These are phyloP conservation scores for Drosophila vallismaia DNA, from an alignment of 2,888 invertebrate species.

Conservation along the genomic window DNA sequence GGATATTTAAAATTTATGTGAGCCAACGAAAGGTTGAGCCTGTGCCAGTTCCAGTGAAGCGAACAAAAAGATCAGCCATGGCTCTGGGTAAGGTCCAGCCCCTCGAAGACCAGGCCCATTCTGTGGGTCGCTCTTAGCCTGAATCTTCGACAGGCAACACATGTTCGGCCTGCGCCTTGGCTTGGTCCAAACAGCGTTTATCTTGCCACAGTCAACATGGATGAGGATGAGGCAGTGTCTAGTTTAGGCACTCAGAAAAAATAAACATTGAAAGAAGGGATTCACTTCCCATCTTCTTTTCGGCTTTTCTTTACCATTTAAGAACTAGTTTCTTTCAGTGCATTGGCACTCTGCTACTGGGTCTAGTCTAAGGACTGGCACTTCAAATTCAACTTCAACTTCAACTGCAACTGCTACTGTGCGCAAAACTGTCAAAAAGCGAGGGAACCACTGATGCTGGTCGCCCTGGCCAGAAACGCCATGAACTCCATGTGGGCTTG, in stretches of 20 bases:
- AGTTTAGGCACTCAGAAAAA: not conserved
- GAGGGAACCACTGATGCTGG: conserved; percentile 55
- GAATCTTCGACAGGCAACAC: conserved; percentile 64
- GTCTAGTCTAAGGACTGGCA: conserved; percentile 30
- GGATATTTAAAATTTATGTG: conserved; percentile 76
- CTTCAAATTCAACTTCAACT: conserved; percentile 41
- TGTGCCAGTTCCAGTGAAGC: conserved; percentile 51
- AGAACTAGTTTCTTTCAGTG: conserved; percentile 18
- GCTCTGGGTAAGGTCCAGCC: not conserved
- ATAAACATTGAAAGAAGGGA: too few species aligned
- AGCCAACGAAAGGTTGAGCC: conserved; percentile 39
- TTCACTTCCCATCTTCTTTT: not conserved
- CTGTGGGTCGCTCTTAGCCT: conserved; percentile 39
- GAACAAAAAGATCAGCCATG: conserved; percentile 24
- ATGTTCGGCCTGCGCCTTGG: conserved; percentile 67
- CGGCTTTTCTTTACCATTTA: not conserved
- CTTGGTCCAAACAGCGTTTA: conserved; percentile 54
- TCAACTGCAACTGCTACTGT: conserved; percentile 59
- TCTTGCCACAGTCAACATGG: conserved; percentile 64
- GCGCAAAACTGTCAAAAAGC: conserved; percentile 60
- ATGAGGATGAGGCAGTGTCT: conserved; percentile 54
- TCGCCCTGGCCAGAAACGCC: conserved; percentile 22
- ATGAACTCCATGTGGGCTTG: conserved; percentile 64
- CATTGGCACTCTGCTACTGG: conserved; percentile 56
- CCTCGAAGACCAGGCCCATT: conserved; percentile 14